These are phyloP conservation scores for Anguilla anguilla DNA, from an alignment of 2,797 vertebrate species.

Conservation along the genomic window DNA sequence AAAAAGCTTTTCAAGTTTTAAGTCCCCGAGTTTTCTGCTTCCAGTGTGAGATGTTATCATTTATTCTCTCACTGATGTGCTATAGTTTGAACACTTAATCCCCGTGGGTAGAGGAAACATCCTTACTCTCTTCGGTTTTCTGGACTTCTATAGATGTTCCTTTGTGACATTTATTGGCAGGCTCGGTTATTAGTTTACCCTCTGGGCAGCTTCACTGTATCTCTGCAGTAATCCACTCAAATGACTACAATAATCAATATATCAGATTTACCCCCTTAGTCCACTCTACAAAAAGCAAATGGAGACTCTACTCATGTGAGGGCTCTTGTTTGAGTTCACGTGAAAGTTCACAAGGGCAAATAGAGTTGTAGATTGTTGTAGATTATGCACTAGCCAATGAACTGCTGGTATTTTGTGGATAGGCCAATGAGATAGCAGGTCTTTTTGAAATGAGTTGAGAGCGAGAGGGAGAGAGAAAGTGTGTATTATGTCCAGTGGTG, in stretches of 20 bases:
- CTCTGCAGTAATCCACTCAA: neutral
- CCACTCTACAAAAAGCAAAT: neutral
- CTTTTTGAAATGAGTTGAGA: no score
- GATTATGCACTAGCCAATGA: neutral
- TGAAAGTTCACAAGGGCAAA: neutral
- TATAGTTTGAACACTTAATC: neutral
- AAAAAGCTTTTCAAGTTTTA: no score
- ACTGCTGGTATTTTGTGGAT: neutral
- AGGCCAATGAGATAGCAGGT: neutral
- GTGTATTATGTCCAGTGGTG: no score
- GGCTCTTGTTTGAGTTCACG: neutral
- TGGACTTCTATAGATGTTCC: neutral
- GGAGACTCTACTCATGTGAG: neutral
- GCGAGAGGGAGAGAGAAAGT: no score
- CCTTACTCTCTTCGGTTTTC: neutral
- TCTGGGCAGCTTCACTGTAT: neutral
- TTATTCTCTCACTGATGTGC: neutral
- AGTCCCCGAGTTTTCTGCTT: neutral
- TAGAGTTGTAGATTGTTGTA: neutral
- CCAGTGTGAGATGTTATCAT: slow-evolving; percentile 18
- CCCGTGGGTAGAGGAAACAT: no score
- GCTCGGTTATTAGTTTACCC: neutral
- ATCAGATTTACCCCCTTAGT: neutral
- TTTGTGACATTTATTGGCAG: neutral
- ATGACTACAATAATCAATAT: slow-evolving; percentile 5